These are phyloP conservation scores for Dascyllus trimaculatus DNA, from an alignment of 2,113 vertebrate species.

Conservation along the genomic window DNA sequence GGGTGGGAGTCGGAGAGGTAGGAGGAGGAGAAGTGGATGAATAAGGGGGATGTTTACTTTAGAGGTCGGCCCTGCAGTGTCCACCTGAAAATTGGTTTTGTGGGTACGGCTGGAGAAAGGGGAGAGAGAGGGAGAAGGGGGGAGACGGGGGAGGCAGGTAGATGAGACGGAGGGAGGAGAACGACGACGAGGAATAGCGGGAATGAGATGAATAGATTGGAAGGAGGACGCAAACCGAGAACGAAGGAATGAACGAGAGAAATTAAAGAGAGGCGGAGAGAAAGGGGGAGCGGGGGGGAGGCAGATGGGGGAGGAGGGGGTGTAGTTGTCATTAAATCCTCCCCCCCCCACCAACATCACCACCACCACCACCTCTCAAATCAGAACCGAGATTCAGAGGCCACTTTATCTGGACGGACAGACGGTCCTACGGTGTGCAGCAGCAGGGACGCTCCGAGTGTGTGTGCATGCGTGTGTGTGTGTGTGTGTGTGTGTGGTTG, in stretches of 20 bases:
- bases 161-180: slow-evolving; percentile 29
- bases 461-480: slow-evolving; percentile 37
- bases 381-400: slow-evolving; percentile 75
- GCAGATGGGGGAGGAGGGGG: background rate
- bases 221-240: slow-evolving; percentile 43
- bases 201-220: slow-evolving; percentile 47
- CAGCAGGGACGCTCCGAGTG: slow-evolving; percentile 56
- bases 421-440: slow-evolving; percentile 64
- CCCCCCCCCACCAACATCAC: no score
- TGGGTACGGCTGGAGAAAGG: slow-evolving; percentile 25
- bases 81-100: slow-evolving; percentile 84
- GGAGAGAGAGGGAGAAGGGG: slow-evolving; percentile 1
- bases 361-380: no score
- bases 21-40: slow-evolving; percentile 55
- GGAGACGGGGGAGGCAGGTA: background rate
- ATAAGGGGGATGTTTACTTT: slow-evolving; percentile 77
- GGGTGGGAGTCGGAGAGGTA: slow-evolving; percentile 28
- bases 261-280: slow-evolving; percentile 5
- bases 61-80: slow-evolving; percentile 78
- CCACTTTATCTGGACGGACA: slow-evolving; percentile 79
- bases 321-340: slow-evolving; percentile 71
- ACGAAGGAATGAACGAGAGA: slow-evolving; percentile 27
- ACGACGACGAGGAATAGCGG: slow-evolving; percentile 34
- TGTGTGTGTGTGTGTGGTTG: slow-evolving; percentile 29
- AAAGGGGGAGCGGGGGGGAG: background rate